Evolutionary conservation across 2,888 invertebrate species (phyloP).

Genomic region (Antheraea assamensis): DNA sequence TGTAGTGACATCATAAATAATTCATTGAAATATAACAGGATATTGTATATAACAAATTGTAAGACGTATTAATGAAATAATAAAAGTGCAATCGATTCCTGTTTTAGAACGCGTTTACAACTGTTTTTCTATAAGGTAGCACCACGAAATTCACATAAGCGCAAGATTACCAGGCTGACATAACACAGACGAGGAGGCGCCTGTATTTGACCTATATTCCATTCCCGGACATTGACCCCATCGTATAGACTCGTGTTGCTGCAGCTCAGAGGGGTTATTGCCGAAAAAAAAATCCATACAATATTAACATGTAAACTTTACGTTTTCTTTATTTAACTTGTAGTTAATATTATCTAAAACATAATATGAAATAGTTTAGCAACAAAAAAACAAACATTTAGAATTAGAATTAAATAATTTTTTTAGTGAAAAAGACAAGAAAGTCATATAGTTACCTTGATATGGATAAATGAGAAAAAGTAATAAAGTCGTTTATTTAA

Average conservation of each 20-base stretch:
- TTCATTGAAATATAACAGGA: slow-evolving; percentile 61
- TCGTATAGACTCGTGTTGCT: slow-evolving; percentile 56
- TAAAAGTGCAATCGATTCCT: slow-evolving; percentile 46
- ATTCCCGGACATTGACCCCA: slow-evolving; percentile 71
- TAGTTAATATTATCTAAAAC: no score
- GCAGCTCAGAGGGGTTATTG: slow-evolving; percentile 44
- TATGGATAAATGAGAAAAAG: no score
- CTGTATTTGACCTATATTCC: slow-evolving; percentile 77
- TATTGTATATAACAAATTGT: slow-evolving; percentile 38
- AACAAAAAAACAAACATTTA: no score
- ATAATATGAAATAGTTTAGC: no score
- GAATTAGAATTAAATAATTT: no score
- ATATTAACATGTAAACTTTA: background rate
- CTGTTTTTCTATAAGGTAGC: slow-evolving; percentile 48
- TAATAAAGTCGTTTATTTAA: no score
- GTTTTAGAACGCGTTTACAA: slow-evolving; percentile 51
- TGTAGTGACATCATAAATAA: slow-evolving; percentile 49
- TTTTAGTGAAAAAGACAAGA: no score
- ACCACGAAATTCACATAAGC: slow-evolving; percentile 50
- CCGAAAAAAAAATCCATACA: slow-evolving; percentile 2
- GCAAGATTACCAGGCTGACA: slow-evolving; percentile 54
- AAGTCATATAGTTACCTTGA: no score
- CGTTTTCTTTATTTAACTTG: background rate
- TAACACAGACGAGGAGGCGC: slow-evolving; percentile 76
- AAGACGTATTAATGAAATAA: slow-evolving; percentile 41